Percentiles rank a stretch among this genome's conserved stretches.
phyloP scores from a whole-genome alignment of 2,888 invertebrate genomes.

The Hypomecis punctinalis region DNA sequence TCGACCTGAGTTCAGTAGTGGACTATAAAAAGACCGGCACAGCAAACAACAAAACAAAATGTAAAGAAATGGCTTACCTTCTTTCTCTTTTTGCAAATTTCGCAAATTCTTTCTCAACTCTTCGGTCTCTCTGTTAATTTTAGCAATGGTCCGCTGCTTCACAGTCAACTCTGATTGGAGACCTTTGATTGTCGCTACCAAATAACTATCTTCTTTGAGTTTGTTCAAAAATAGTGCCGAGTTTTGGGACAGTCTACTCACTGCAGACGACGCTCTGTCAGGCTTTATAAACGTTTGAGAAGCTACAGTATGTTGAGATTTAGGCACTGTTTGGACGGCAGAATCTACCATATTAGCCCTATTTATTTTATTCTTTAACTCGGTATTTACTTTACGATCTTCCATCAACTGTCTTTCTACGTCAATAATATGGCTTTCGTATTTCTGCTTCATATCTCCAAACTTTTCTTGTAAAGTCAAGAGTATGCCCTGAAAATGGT shows the following conservation, averaged over 20 bases:
- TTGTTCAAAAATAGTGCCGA: constrained; percentile 79
- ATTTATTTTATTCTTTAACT: constrained; percentile 84
- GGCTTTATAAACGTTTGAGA: constrained; percentile 72
- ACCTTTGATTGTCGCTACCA: constrained; percentile 92
- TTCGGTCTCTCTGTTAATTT: constrained; percentile 90
- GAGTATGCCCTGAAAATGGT: constrained; percentile 88
- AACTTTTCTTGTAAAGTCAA: constrained; percentile 91
- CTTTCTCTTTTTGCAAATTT: constrained; percentile 90
- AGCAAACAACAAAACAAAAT: too few relatives aligned
- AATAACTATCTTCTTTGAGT: constrained; percentile 89
- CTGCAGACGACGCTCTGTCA: constrained; percentile 75
- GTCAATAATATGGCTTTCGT: constrained; percentile 90
- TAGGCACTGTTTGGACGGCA: constrained; percentile 80
- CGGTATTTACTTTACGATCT: constrained; percentile 74
- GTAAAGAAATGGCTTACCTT: constrained; percentile 70
- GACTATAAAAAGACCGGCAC: too few relatives aligned
- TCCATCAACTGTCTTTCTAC: constrained; percentile 87
- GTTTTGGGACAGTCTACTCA: constrained; percentile 83
- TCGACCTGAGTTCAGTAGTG: too few relatives aligned
- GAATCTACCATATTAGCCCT: constrained; percentile 62
- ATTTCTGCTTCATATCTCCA: constrained; percentile 90
- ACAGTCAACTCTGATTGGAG: constrained; percentile 89
- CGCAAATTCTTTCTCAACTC: constrained; percentile 91
- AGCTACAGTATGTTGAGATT: constrained; percentile 55
- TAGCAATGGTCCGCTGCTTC: constrained; percentile 89